Percentiles rank a stretch among this genome's conserved stretches.
phyloP scores from a whole-genome alignment of 2,888 invertebrate genomes.

The Pseudococcus longispinus region DNA sequence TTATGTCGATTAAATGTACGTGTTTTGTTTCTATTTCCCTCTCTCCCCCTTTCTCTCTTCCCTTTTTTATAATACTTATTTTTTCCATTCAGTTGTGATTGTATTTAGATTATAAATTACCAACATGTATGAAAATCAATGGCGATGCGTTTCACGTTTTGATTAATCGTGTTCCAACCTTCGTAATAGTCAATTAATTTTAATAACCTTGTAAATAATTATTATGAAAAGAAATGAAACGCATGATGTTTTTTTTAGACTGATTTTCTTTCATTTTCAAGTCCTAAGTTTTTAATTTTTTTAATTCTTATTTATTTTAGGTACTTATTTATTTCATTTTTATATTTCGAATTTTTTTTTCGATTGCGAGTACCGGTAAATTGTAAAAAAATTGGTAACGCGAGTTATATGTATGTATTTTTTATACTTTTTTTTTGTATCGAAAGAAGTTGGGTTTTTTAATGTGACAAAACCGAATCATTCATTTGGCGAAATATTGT shows the following conservation, averaged over 20 bases:
- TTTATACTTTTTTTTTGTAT: background rate
- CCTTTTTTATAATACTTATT: background rate
- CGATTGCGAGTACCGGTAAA: constrained; percentile 17
- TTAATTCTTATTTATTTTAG: background rate
- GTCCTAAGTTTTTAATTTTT: constrained; percentile 40
- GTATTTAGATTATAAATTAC: constrained; percentile 5
- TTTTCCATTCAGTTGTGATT: background rate
- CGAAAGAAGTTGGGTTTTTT: background rate
- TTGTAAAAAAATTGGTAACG: constrained; percentile 18
- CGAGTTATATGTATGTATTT: background rate
- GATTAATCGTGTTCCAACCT: constrained; percentile 26
- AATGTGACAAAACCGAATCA: background rate
- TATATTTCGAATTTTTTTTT: constrained; percentile 11
- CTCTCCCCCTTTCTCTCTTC: background rate
- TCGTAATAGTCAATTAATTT: constrained; percentile 30
- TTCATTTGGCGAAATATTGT: background rate
- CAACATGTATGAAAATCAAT: constrained; percentile 18
- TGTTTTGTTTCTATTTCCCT: background rate
- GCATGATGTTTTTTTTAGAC: constrained; percentile 28
- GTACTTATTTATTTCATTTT: constrained; percentile 31
- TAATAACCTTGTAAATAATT: constrained; percentile 1
- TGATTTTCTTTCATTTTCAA: constrained; percentile 45
- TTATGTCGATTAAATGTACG: background rate
- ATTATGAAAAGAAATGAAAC: background rate
- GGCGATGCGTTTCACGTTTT: constrained; percentile 16